These are phyloP conservation scores for Pomacea canaliculata DNA, from an alignment of 2,888 invertebrate species.

Conservation along the genomic window DNA sequence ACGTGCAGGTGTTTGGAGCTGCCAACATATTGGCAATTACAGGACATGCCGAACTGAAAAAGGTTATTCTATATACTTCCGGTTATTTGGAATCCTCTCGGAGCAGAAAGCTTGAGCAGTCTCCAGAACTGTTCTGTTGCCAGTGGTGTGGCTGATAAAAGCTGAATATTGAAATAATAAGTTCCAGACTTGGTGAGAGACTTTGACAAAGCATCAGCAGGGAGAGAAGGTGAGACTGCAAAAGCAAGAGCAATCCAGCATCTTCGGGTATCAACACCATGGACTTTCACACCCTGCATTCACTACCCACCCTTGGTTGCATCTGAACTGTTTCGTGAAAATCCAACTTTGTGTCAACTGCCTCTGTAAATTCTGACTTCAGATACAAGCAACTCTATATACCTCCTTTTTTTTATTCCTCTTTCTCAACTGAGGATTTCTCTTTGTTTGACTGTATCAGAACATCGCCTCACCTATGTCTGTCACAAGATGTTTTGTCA, in stretches of 20 bases:
- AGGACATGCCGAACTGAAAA: constrained; percentile 96
- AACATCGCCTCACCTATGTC: too few relatives aligned
- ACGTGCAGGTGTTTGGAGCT: constrained; percentile 98
- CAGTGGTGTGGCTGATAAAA: constrained; percentile 65
- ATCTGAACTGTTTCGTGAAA: background rate
- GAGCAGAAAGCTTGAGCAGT: constrained; percentile 95
- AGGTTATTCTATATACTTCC: constrained; percentile 98
- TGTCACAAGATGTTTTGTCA: too few relatives aligned
- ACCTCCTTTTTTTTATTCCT: background rate
- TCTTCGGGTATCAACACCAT: background rate
- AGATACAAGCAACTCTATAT: constrained; percentile 3
- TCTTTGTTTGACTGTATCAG: too few relatives aligned
- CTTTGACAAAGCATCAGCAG: constrained; percentile 97
- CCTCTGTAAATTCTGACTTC: constrained; percentile 19
- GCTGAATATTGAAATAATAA: constrained; percentile 72
- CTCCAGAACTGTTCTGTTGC: constrained; percentile 78
- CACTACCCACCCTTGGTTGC: background rate
- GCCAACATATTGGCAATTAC: constrained; percentile 99
- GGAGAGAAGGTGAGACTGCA: constrained; percentile 75
- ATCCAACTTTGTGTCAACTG: constrained; percentile 13
- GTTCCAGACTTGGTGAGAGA: constrained; percentile 92
- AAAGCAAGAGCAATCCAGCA: too few relatives aligned
- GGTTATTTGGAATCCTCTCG: constrained; percentile 95
- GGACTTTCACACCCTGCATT: background rate
- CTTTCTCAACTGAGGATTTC: too few relatives aligned